Evolutionary conservation across 2,797 vertebrate genomes (phyloP).

Genomic region (Acrossocheilus fasciatus): DNA sequence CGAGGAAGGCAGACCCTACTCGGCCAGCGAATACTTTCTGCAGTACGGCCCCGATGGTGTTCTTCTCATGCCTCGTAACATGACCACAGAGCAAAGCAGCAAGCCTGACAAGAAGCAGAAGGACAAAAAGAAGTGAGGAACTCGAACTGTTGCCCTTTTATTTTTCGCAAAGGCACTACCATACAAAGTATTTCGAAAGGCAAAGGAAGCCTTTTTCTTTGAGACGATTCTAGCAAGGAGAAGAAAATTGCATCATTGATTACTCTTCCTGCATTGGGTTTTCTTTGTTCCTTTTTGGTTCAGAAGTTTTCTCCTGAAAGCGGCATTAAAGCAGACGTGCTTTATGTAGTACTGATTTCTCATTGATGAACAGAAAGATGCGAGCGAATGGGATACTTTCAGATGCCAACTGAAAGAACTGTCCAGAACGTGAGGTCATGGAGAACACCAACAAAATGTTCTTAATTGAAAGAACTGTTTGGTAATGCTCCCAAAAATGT

Average conservation of each 20-base stretch:
- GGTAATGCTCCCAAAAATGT: conserved; percentile 59
- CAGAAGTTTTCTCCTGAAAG: conserved; percentile 76
- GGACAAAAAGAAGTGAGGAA: conserved; percentile 94
- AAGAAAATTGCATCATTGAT: conserved; percentile 76
- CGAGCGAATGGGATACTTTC: conserved; percentile 62
- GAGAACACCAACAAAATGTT: conserved; percentile 63
- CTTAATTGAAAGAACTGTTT: conserved; percentile 60
- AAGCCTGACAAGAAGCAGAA: conserved; percentile 95
- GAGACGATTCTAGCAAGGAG: conserved; percentile 78
- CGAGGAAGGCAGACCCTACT: conserved; percentile 94
- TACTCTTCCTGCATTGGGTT: conserved; percentile 80
- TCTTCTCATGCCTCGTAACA: conserved; percentile 86
- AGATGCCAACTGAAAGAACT: conserved; percentile 67
- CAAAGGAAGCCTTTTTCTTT: conserved; percentile 79
- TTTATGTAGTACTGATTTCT: conserved; percentile 74
- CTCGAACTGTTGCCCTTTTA: conserved; percentile 71
- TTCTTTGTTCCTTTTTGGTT: conserved; percentile 75
- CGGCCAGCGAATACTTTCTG: conserved; percentile 90
- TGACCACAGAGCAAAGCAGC: conserved; percentile 84
- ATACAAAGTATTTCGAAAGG: conserved; percentile 75
- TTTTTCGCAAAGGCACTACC: conserved; percentile 65
- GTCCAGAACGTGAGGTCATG: conserved; percentile 65
- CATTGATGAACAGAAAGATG: conserved; percentile 70
- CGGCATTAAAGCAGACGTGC: conserved; percentile 78
- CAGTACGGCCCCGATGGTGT: conserved; percentile 93